Conservation (phyloP, 2,797 vertebrate species). For the Atherinosoma microstoma region DNA sequence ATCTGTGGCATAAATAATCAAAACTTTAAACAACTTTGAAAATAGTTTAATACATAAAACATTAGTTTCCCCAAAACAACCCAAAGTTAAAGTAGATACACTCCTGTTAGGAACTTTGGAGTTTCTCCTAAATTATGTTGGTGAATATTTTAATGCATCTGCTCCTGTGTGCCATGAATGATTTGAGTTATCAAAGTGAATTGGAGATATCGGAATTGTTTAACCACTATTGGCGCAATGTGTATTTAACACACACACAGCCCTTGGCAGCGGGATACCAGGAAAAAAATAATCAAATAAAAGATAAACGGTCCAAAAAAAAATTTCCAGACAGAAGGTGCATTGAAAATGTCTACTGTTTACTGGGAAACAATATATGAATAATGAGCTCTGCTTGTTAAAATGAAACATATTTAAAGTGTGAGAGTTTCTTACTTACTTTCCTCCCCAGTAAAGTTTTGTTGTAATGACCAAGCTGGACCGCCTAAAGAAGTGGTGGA, state of each 20-base stretch:
- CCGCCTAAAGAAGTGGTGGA: slow-evolving; percentile 80
- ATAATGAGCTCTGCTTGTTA: background rate
- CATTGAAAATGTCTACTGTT: no score
- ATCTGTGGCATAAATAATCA: background rate
- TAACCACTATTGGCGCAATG: background rate
- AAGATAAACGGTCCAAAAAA: no score
- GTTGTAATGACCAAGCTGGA: slow-evolving; percentile 98
- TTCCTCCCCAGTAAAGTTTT: slow-evolving; percentile 99
- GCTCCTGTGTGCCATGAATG: background rate
- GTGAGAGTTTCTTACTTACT: slow-evolving; percentile 84
- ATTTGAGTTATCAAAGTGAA: background rate
- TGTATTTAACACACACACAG: no score
- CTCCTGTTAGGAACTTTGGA: background rate
- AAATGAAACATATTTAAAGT: slow-evolving; percentile 10
- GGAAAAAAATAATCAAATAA: no score
- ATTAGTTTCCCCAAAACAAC: background rate
- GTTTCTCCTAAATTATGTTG: background rate
- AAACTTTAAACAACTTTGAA: background rate
- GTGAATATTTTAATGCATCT: background rate
- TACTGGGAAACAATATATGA: no score
- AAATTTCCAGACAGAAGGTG: no score
- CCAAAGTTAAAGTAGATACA: no score
- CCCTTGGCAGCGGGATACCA: no score
- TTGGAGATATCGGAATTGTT: background rate
- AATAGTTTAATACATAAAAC: background rate